These are phyloP conservation scores for Frankliniella intonsa DNA, from an alignment of 2,888 invertebrate species.

Conservation along the genomic window DNA sequence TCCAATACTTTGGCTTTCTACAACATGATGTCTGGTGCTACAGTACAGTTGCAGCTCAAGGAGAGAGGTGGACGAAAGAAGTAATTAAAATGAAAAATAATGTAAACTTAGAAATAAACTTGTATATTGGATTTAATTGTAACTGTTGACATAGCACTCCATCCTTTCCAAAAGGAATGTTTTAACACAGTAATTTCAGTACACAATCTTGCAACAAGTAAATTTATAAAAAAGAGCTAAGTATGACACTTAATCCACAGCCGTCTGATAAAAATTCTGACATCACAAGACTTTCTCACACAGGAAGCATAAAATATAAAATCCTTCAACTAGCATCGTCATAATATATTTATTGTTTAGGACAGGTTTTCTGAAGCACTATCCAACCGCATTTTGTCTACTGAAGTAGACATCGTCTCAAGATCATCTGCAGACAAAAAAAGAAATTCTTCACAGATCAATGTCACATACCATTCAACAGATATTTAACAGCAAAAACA, in stretches of 20 bases:
- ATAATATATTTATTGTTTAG: too few relatives aligned
- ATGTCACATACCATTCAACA: conserved; percentile 16
- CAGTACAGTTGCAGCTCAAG: conserved; percentile 86
- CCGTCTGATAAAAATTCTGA: background rate
- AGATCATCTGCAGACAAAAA: conserved; percentile 26
- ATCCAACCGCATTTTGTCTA: background rate
- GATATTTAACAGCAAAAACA: background rate
- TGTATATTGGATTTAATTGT: background rate
- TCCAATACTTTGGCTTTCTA: conserved; percentile 92
- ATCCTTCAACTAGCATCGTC: too few relatives aligned
- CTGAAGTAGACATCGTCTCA: background rate
- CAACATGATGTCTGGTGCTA: conserved; percentile 80
- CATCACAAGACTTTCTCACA: background rate
- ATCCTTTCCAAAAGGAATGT: background rate
- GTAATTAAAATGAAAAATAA: conserved; percentile 49
- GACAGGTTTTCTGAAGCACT: too few relatives aligned
- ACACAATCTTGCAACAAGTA: background rate
- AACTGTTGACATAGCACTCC: background rate
- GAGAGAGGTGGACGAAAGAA: conserved; percentile 98
- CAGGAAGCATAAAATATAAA: too few relatives aligned
- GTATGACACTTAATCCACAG: background rate
- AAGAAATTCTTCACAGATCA: conserved; percentile 29
- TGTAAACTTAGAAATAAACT: conserved; percentile 14
- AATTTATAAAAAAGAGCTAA: background rate
- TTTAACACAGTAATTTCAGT: background rate